Conservation (phyloP, 2,797 vertebrate genomes). For the Manis pentadactyla region DNA sequence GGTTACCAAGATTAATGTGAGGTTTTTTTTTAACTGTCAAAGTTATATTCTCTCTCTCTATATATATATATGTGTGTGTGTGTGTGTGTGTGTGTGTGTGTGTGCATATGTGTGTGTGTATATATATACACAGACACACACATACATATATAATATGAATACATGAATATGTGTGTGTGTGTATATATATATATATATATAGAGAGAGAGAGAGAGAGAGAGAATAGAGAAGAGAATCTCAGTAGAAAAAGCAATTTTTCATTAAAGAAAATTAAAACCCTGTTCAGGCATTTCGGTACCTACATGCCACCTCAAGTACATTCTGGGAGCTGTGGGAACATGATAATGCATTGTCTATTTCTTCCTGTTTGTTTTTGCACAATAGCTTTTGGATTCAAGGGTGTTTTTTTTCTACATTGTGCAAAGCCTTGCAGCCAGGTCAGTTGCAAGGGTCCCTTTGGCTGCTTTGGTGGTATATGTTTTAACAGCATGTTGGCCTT, state of each 20-base stretch:
- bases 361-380: conserved; percentile 25
- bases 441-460: conserved; percentile 40
- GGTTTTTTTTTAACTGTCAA: background rate
- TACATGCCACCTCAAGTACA: conserved; percentile 47
- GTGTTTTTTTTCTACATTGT: conserved; percentile 11
- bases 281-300: conserved; percentile 17
- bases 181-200: background rate
- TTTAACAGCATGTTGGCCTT: conserved; percentile 10
- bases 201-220: background rate
- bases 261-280: conserved; percentile 33
- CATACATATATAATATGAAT: background rate
- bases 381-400: conserved; percentile 41
- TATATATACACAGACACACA: background rate
- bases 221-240: background rate
- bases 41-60: background rate
- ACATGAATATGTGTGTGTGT: too few species aligned
- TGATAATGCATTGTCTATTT: conserved; percentile 21
- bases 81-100: background rate
- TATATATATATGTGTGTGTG: background rate
- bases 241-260: background rate
- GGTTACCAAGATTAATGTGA: background rate
- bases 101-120: background rate
- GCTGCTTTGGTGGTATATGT: background rate
- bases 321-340: background rate
- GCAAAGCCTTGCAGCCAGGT: background rate